Conservation (phyloP, 1,140 invertebrate genomes). For the Penaeus chinensis region DNA sequence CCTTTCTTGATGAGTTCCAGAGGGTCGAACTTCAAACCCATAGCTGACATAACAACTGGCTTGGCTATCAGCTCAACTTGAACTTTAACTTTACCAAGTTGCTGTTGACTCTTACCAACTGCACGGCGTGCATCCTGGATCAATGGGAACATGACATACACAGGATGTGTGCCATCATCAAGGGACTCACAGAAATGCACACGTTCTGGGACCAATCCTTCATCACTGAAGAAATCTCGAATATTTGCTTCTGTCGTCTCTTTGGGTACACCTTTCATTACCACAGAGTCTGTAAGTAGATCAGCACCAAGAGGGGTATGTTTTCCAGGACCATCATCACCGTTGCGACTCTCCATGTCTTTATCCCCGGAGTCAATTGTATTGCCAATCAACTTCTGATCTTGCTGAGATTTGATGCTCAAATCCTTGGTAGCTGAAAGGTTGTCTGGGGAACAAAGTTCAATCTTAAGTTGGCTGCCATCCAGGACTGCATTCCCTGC, state of each 20-base stretch:
- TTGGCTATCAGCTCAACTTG: slow-evolving; percentile 58
- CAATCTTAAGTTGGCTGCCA: slow-evolving; percentile 35
- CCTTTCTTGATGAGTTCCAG: slow-evolving; percentile 60
- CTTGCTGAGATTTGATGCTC: background rate
- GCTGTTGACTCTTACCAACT: slow-evolving; percentile 54
- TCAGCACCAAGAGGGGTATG: slow-evolving; percentile 36
- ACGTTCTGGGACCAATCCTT: slow-evolving; percentile 60
- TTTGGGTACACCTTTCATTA: slow-evolving; percentile 57
- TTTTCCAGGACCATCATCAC: background rate
- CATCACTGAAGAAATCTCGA: slow-evolving; percentile 63
- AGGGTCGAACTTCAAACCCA: slow-evolving; percentile 63
- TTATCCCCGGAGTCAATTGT: slow-evolving; percentile 6
- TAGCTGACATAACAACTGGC: slow-evolving; percentile 61
- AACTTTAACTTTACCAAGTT: slow-evolving; percentile 54
- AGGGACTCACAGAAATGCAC: slow-evolving; percentile 52
- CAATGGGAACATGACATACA: slow-evolving; percentile 59
- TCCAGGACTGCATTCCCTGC: slow-evolving; percentile 34
- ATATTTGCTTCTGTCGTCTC: slow-evolving; percentile 59
- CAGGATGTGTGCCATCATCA: slow-evolving; percentile 28
- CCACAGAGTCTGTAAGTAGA: slow-evolving; percentile 60
- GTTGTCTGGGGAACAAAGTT: slow-evolving; percentile 33
- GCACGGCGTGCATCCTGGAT: slow-evolving; percentile 52
- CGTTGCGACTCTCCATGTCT: slow-evolving; percentile 24
- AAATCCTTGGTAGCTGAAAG: slow-evolving; percentile 21
- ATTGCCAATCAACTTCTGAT: background rate